A percentile compares a stretch with the other conserved stretches of the same genome.
Conservation (phyloP, 2,113 vertebrate genomes). For the Clupea harengus region DNA sequence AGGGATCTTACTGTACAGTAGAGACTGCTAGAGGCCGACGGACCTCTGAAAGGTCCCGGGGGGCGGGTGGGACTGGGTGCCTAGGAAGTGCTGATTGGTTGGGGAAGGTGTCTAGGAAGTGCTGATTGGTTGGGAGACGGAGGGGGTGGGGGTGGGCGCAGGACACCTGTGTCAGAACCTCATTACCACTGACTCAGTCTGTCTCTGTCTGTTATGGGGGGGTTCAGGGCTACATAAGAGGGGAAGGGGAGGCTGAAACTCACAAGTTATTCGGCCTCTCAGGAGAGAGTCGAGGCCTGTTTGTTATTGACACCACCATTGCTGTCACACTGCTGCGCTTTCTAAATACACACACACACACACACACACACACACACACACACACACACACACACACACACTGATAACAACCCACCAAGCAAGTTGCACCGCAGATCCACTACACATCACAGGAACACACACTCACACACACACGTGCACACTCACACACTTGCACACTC, state of each 20-base stretch:
- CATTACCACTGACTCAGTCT: background rate
- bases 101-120: background rate
- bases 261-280: background rate
- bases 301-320: background rate
- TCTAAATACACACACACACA: background rate
- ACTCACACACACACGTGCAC: background rate
- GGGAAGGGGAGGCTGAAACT: background rate
- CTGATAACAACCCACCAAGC: slow-evolving; percentile 2
- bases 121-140: background rate
- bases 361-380: slow-evolving; percentile 4
- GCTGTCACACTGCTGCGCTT: background rate
- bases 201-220: background rate
- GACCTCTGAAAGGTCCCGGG: background rate
- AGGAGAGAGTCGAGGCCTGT: slow-evolving; percentile 1
- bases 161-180: background rate
- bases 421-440: background rate
- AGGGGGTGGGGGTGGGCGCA: background rate
- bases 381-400: slow-evolving; percentile 6
- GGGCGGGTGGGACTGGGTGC: background rate
- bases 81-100: background rate
- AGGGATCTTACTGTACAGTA: background rate
- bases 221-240: background rate
- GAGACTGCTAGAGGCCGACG: background rate
- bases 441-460: slow-evolving; percentile 7
- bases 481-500: background rate